Evolutionary conservation across 2,797 vertebrate species (phyloP), one percentile per base, ranked within the genome.

Genomic region (Cirrhinus molitorella): DNA sequence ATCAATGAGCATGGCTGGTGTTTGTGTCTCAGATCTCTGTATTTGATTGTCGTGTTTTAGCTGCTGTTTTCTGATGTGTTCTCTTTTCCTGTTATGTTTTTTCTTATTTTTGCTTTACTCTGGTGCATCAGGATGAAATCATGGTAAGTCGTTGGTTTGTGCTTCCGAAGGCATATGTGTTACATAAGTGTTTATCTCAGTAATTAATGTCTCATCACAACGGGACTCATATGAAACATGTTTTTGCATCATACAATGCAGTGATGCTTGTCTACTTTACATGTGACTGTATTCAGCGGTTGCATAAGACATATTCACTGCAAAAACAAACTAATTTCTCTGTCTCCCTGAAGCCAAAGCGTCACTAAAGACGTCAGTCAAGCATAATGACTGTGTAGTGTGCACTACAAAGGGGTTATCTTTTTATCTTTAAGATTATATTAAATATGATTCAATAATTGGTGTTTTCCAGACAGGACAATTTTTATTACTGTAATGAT

Each of bases 81-180:
- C 40, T 85, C 6, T 84, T 14, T 72, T 80, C 80, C 23, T 85
- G 2, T 61, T 16, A 9, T 86, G 86, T 83, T 85, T 88, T 59
- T 88, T 89, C 57, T 88, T 75, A 63, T 12, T 87, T 92, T 94
- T 93, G 92, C 93, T 71, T 55, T 49, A n/a, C 91, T 88, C 88
- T 94, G 94, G 91, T 95, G 93, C 93, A 87, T 66, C 95, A 99
- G 97, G 98, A 99, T 96, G 98, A 99, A 94, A 98, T 98, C 94
- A 97, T 99, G 98, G 98, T 99, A 94, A 99, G 98, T 99, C 93
- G 14, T 61, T 89, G 91, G 92, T 87, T 21, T 80, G 65, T 70
- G 80, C 37, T 79, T 11, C 85, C 51, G 21, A 53, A 53, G 21
- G 8, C 19, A 53, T 8, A 19, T 9, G 19, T 53, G 51, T 8